These are phyloP conservation scores for Sorex araneus DNA, from an alignment of 2,113 vertebrate genomes.

Conservation along the genomic window DNA sequence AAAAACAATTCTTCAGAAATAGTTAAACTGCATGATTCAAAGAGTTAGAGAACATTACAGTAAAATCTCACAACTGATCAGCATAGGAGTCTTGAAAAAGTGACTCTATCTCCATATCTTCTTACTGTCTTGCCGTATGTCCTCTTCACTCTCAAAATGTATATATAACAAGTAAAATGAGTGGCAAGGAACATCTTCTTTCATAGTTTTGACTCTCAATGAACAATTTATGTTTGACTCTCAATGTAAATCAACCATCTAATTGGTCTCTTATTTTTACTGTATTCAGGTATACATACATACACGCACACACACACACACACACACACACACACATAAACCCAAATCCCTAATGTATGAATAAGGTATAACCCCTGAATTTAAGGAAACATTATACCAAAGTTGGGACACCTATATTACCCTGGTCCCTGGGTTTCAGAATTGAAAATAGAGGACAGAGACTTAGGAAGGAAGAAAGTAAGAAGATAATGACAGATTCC, in stretches of 20 bases:
- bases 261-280: not conserved
- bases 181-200: not conserved
- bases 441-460: no score
- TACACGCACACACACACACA: no score
- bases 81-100: not conserved
- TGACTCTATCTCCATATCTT: not conserved
- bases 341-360: not conserved
- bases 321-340: no score
- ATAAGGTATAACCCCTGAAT: not conserved
- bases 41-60: not conserved
- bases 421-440: no score
- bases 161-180: not conserved
- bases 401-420: no score
- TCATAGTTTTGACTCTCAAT: not conserved
- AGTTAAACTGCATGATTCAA: not conserved
- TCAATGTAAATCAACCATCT: not conserved
- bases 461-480: no score
- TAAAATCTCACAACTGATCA: not conserved
- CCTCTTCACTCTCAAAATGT: not conserved
- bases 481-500: no score
- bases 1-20: not conserved
- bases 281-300: no score
- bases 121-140: not conserved
- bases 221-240: no score
- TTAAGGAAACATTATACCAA: not conserved